These are phyloP conservation scores for Macaria notata DNA, from an alignment of 2,888 invertebrate species.

Conservation along the genomic window DNA sequence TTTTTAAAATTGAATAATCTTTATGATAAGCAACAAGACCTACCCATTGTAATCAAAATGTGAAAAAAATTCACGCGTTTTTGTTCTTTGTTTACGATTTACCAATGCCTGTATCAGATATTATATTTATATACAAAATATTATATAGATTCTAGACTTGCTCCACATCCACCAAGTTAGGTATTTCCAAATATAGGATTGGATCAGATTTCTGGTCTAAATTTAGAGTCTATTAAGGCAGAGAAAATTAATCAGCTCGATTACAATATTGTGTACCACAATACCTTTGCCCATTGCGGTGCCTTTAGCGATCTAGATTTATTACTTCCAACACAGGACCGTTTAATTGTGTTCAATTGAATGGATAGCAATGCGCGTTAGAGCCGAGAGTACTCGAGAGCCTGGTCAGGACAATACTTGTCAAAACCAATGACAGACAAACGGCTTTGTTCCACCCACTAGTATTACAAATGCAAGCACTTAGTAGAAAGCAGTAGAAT, in stretches of 20 bases:
- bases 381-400: slow-evolving; percentile 22
- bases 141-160: too few species aligned
- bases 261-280: slow-evolving; percentile 6
- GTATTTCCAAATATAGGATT: background rate
- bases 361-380: slow-evolving; percentile 25
- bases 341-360: slow-evolving; percentile 20
- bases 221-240: background rate
- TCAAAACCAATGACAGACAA: slow-evolving; percentile 49
- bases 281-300: slow-evolving; percentile 7
- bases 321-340: slow-evolving; percentile 8
- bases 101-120: too few species aligned
- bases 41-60: too few species aligned
- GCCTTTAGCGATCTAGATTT: slow-evolving; percentile 16
- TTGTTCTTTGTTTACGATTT: too few species aligned
- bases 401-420: slow-evolving; percentile 43
- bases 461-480: too few species aligned
- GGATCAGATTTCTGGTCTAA: background rate
- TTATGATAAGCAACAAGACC: too few species aligned
- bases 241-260: slow-evolving; percentile 3
- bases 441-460: slow-evolving; percentile 49
- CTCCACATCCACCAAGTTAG: too few species aligned
- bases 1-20: too few species aligned
- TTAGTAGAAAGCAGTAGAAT: too few species aligned
- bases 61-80: too few species aligned
- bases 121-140: too few species aligned